Conservation (phyloP, 2,797 vertebrate species). For the Tokudaia muenninki region DNA sequence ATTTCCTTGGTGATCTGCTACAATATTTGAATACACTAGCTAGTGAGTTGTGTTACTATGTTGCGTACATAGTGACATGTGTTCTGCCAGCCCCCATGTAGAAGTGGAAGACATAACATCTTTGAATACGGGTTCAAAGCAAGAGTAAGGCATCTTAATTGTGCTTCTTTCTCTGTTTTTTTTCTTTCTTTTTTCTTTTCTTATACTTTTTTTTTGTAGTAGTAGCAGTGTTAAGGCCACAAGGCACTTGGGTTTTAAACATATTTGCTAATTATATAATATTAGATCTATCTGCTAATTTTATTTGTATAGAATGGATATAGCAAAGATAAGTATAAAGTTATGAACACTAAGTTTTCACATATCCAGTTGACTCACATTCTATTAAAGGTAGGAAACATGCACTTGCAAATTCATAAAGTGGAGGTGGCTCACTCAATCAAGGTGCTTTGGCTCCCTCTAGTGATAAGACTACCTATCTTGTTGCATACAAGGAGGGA, state of each 20-base stretch:
- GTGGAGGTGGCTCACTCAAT: not conserved
- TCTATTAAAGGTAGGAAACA: not conserved
- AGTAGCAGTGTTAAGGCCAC: not conserved
- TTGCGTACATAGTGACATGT: not conserved
- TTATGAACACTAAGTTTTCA: no score
- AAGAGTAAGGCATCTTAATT: not conserved
- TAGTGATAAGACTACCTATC: not conserved
- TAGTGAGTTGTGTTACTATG: not conserved
- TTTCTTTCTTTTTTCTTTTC: not conserved
- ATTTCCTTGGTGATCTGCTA: not conserved
- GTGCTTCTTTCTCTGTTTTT: not conserved
- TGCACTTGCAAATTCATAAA: not conserved
- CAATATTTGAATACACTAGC: not conserved
- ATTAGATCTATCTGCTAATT: not conserved
- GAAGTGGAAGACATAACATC: not conserved
- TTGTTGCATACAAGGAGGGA: no score
- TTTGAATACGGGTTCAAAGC: not conserved
- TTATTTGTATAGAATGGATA: not conserved
- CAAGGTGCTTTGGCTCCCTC: not conserved
- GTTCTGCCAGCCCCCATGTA: not conserved
- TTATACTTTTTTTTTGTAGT: not conserved
- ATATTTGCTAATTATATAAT: not conserved
- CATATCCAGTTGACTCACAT: not conserved
- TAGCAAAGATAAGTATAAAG: not conserved
- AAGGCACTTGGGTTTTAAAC: not conserved